Conservation (phyloP, 2,113 vertebrate species). For the Chroicocephalus ridibundus region DNA sequence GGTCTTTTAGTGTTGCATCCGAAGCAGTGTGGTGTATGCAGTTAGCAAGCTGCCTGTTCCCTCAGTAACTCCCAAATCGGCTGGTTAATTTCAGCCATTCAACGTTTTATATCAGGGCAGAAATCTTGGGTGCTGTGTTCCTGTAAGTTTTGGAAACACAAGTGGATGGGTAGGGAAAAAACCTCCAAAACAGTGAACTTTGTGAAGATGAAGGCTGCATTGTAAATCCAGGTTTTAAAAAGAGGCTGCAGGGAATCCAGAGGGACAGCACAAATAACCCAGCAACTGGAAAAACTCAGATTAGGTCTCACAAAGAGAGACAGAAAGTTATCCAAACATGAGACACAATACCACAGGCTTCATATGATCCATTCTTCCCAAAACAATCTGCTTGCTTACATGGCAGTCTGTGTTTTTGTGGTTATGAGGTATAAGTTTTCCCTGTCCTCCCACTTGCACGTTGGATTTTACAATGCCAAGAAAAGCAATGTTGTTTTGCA, state of each 20-base stretch:
- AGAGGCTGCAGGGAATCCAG: background rate
- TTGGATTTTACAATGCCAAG: background rate
- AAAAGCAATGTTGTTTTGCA: background rate
- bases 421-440: background rate
- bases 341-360: background rate
- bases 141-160: background rate
- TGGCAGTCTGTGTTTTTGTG: background rate
- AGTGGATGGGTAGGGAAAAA: background rate
- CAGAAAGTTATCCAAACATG: background rate
- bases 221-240: background rate
- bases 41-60: background rate
- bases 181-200: background rate
- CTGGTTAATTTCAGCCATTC: background rate
- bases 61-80: background rate
- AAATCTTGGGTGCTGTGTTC: background rate
- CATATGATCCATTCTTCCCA: background rate
- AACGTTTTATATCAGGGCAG: background rate
- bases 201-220: background rate
- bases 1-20: rapidly evolving
- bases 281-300: background rate
- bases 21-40: background rate
- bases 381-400: background rate
- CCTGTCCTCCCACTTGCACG: background rate
- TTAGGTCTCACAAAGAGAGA: background rate
- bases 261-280: background rate